Evolutionary conservation across 2,888 invertebrate species (phyloP), one percentile per base, ranked within the genome.

Genomic region (Drosophila paracracens): DNA sequence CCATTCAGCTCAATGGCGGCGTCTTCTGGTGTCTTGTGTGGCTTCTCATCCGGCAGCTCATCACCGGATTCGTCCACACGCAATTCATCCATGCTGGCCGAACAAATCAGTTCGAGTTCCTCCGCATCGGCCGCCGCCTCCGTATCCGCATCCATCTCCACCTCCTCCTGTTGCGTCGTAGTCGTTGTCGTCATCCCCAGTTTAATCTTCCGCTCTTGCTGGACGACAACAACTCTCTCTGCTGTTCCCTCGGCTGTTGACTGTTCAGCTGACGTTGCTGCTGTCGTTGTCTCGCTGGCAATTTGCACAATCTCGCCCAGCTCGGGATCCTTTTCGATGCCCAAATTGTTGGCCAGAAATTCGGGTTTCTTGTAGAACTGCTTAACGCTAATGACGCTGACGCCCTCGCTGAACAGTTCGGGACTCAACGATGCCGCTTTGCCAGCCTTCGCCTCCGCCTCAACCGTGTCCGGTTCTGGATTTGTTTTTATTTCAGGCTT

Each of bases 301-400:
- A 89, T 92, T 72, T 93, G 93, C 1, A 93, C 92, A 64, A 93
- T 93, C 74, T 92, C 93, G 8, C 93, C 93, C 46, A 93, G 68
- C 70, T 93, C 93, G 0, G 93, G 93, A 84, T 93, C 93, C 70
- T 93, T 91, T 65, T 93, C 93, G 56, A 93, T 93, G 31, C 93
- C 93, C 65, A 93, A 76, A 74, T 93, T 93, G 68, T 93, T 93
- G 74, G 93, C 93, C 31, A 93, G 74, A 67, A 93, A 93, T 69
- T 93, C 91, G 7, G 93, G 92, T 69, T 93, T 93, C 71, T 93
- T 93, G 67, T 93, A 93, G 66, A 93, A 93, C 73, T 92, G 92
- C n/a, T 93, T 93, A 0, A 93, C 93, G 64, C 93, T 92, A 6
- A 93, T 93, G 63, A 89, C 93, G 60, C 92, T 92, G 2, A 93